These are phyloP conservation scores for Tapirus indicus DNA, from an alignment of 2,797 vertebrate species.

Conservation along the genomic window DNA sequence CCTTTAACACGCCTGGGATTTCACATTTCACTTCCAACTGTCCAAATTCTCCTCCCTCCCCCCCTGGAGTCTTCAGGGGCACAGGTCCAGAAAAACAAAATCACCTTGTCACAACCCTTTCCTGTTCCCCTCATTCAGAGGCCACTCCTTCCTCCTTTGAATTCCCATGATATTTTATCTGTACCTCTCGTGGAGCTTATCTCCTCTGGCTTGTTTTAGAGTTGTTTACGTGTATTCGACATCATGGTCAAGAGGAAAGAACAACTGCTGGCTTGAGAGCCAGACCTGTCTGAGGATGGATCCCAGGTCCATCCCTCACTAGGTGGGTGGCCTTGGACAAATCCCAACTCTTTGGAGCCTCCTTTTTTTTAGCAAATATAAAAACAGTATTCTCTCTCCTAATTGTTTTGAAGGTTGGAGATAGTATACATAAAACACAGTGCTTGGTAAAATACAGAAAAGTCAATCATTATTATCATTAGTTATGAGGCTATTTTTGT, in stretches of 20 bases:
- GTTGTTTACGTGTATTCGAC: slow-evolving; percentile 28
- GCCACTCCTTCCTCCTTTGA: neutral
- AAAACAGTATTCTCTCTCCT: neutral
- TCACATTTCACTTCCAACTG: neutral
- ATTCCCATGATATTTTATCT: neutral
- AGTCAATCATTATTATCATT: neutral
- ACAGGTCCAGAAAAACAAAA: neutral
- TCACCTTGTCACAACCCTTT: slow-evolving; percentile 3
- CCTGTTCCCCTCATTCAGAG: neutral
- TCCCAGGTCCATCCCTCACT: slow-evolving; percentile 27
- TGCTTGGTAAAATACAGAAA: neutral
- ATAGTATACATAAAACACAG: neutral
- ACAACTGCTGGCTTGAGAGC: neutral
- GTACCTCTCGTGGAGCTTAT: neutral
- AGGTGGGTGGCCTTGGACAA: slow-evolving; percentile 77
- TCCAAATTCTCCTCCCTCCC: neutral
- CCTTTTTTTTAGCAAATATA: slow-evolving; percentile 6
- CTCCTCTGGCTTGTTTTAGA: slow-evolving; percentile 12
- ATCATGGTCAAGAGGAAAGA: neutral
- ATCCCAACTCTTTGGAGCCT: neutral
- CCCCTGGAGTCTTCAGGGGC: neutral
- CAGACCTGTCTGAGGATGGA: slow-evolving; percentile 36
- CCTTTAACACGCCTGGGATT: neutral
- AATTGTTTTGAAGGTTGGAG: slow-evolving; percentile 15
- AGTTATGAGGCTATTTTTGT: neutral